Evolutionary conservation across 1,140 invertebrate genomes (phyloP), one percentile per base, ranked within the genome.

Genomic region (Matsumurasca onukii): DNA sequence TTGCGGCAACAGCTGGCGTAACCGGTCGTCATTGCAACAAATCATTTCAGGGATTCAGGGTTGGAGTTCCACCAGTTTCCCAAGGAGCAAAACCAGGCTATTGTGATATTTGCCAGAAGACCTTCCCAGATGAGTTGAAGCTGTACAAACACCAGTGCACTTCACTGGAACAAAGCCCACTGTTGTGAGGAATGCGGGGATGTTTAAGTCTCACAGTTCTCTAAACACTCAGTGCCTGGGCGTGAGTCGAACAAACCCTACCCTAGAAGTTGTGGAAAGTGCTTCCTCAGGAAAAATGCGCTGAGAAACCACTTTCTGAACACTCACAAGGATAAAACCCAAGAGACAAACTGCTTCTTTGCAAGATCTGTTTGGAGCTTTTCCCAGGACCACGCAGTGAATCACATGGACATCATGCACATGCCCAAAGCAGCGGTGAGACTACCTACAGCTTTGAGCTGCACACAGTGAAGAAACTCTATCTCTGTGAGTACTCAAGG

Each of bases 151-250:
- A 73, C 62, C 52, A 15, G 63, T 70, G 61, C 69, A 72, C 31
- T 31, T 65, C 66, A 61, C 27, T 52, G 66, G 51, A 69, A 65
- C 34, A 70, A 71, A 69, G 63, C 45, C 1, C 68, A 72, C 31
- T 68, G 65, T 29, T 73, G 72, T 63, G 72, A 74, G 31, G 70
- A 73, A 31, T 74, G 72, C 61, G 73, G 73, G 1, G 72, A 72
- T 39, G 55, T 74, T 74, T 31, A 67, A 59, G 45, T 71, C 70
- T 20, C 51, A 59, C 3, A 68, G 69, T 45, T 72, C 71, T 31
- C 39, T 72, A 24, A 69, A 70, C 55, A 71, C 72, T 52, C 65
- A 68, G 45, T 52, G 70, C 68, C 70, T 64, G 30, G 65, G 66
- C 63, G 68, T 68, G 15, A 57, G 55, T 30, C 25, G 55, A 3